Evolutionary conservation across 2,113 vertebrate genomes (phyloP).

Genomic region (Clarias batrachus): DNA sequence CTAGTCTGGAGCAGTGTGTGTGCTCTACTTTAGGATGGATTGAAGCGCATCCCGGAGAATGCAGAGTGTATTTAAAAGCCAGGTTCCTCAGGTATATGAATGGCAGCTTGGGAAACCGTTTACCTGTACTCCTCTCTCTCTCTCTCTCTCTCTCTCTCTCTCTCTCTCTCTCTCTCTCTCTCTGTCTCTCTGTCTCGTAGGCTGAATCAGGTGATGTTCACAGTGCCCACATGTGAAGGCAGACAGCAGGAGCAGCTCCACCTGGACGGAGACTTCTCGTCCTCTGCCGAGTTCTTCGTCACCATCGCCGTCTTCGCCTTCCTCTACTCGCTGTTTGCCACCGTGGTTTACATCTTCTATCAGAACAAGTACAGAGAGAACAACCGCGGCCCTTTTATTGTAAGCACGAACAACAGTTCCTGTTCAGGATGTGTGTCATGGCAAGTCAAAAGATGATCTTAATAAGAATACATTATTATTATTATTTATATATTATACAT

Average conservation of each 20-base stretch:
- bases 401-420: conserved; percentile 71
- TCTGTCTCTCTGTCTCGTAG: conserved; percentile 60
- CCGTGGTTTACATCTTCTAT: conserved; percentile 93
- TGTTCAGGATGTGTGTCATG: background rate
- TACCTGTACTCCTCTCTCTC: background rate
- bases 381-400: conserved; percentile 89
- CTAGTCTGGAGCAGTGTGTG: background rate
- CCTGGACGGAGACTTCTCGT: conserved; percentile 91
- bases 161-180: background rate
- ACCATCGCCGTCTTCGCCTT: conserved; percentile 95
- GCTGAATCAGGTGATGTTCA: conserved; percentile 91
- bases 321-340: conserved; percentile 91
- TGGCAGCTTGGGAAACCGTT: background rate
- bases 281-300: conserved; percentile 96
- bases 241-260: conserved; percentile 82
- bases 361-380: conserved; percentile 94
- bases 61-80: background rate
- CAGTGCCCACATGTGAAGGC: conserved; percentile 86
- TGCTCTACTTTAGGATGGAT: background rate
- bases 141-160: background rate
- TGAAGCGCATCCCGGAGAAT: background rate
- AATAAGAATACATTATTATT: background rate
- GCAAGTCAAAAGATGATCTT: background rate
- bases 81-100: background rate
- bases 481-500: background rate